Evolutionary conservation across 2,888 invertebrate species (phyloP), one percentile per base, ranked within the genome.

Genomic region (Andrena bicolor): DNA sequence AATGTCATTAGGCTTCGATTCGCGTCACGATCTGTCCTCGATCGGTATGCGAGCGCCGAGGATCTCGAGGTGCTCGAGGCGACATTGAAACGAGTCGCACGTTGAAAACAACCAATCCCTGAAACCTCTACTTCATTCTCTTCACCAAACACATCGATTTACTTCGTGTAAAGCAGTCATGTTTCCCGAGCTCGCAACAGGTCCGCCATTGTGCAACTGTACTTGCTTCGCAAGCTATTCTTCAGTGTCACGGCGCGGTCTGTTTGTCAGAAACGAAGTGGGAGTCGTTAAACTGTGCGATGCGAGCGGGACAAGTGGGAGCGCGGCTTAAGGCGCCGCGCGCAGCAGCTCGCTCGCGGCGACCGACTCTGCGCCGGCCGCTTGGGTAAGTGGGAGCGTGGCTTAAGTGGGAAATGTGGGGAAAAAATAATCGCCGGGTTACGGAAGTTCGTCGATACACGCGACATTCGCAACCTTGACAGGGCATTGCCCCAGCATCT

Each of bases 11-110:
- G 70, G 76, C 69, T 53, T 60, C 56, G 64, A 85, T 84, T 87
- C 89, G 66, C 63, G 60, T 83, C 88, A 88, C 89, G 88, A 87
- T 75, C 79, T 82, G 87, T 89, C 87, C 87, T 82, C 87, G 82
- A 89, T 89, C 89, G 89, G 83, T 82, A 88, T 85, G 87, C 89
- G 79, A 82, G 68, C 63, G 58, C 49, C 61, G 73, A 76, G 78
- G 74, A 80, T 79, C 71, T 56, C 72, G 48, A n/a, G n/a, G 56
- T 56, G 35, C 56, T 58, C 30, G 65, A 58, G 68, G 64, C 83
- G 88, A 80, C 85, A 89, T 85, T 84, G 85, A 85, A 53, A 68
- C 70, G 61, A 66, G 4, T 48, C 74, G 61, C 32, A 28, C 41
- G 32, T 68, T 80, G 85, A 83, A 83, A 80, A 8, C 26, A 41